Conservation (phyloP, 2,113 vertebrate species). For the Hemiprocne comata region DNA sequence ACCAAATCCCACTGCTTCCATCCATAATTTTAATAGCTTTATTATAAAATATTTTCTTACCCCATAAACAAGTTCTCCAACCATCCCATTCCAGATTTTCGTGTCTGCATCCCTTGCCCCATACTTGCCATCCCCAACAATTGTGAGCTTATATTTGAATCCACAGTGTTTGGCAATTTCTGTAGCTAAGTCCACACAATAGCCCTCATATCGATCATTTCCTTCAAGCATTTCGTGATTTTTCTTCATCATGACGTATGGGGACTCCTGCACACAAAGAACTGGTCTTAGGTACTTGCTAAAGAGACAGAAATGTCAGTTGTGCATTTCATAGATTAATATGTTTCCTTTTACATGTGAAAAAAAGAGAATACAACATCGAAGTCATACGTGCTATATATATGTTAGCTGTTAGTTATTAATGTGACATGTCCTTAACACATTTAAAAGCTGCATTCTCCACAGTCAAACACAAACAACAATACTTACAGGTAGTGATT, state of each 20-base stretch:
- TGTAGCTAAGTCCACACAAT: conserved; percentile 96
- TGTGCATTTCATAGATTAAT: not conserved
- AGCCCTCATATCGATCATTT: conserved; percentile 97
- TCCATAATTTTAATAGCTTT: not conserved
- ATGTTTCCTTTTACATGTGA: not conserved
- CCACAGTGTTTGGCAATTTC: conserved; percentile 98
- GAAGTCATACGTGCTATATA: not conserved
- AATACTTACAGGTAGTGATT: conserved; percentile 56
- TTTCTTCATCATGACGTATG: conserved; percentile 99
- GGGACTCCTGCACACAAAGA: conserved; percentile 88
- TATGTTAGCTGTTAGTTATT: not conserved
- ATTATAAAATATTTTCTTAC: conserved; percentile 79
- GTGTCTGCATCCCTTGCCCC: conserved; percentile 98
- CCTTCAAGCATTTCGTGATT: conserved; percentile 94
- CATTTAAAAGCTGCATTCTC: conserved; percentile 15
- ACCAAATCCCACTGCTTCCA: not conserved
- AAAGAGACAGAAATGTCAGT: not conserved
- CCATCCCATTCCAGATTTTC: conserved; percentile 99
- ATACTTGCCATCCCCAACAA: conserved; percentile 96
- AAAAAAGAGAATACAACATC: not conserved
- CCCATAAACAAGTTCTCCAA: conserved; percentile 98
- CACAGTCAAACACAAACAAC: not conserved
- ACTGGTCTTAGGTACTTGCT: not conserved
- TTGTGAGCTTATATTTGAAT: conserved; percentile 98
- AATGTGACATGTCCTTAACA: not conserved